phyloP scores from a whole-genome alignment of 2,888 invertebrate species.

The Branchipolynoe longqiensis region DNA sequence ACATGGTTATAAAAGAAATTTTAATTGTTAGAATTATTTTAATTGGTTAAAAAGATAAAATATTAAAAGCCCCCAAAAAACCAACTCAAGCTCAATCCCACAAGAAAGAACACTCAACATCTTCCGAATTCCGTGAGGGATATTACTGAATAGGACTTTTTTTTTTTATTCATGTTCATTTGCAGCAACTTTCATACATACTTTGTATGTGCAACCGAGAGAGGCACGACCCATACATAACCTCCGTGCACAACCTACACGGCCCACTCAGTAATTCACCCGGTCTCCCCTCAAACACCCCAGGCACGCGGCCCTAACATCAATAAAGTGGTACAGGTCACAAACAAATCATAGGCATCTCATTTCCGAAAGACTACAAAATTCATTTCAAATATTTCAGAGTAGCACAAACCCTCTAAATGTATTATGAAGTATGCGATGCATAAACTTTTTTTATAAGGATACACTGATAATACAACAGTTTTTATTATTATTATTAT shows the following conservation, averaged over 20 bases:
- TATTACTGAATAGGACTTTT: conserved; percentile 53
- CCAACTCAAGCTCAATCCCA: too few relatives aligned
- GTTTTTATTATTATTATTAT: conserved; percentile 23
- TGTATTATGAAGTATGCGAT: conserved; percentile 49
- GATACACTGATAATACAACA: conserved; percentile 50
- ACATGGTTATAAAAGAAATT: too few relatives aligned
- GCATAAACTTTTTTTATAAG: conserved; percentile 38
- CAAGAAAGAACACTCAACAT: not conserved
- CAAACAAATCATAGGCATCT: conserved; percentile 38
- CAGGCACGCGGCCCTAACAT: conserved; percentile 37
- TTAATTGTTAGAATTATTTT: too few relatives aligned
- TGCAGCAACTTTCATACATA: conserved; percentile 54
- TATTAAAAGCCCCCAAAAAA: too few relatives aligned
- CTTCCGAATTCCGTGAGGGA: conserved; percentile 3
- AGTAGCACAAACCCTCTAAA: conserved; percentile 42
- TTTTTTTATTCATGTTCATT: conserved; percentile 56
- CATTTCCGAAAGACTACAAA: conserved; percentile 43
- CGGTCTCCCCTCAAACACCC: not conserved
- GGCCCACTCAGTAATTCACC: not conserved
- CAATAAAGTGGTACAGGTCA: conserved; percentile 47
- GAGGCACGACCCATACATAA: not conserved
- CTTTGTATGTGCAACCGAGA: conserved; percentile 51
- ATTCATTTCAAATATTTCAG: conserved; percentile 26
- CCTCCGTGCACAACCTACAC: conserved; percentile 37
- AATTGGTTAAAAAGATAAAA: too few relatives aligned